Evolutionary conservation across 2,113 vertebrate species (phyloP), one percentile per base, ranked within the genome.

Genomic region (Suricata suricatta): DNA sequence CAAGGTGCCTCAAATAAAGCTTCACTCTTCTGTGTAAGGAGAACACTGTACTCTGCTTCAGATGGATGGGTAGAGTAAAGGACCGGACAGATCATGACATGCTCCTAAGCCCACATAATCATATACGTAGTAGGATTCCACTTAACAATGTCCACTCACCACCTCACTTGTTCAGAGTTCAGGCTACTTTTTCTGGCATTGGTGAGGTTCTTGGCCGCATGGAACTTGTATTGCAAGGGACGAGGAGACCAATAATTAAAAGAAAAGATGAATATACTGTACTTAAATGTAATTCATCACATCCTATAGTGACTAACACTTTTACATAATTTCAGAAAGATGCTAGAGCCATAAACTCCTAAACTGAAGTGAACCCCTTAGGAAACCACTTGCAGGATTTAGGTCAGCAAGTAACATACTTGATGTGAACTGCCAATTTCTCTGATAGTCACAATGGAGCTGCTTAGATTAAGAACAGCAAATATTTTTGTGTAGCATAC

Each of bases 221-320:
- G 38, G 52, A 94, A 88, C 35, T 79, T 87, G 38, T 33, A 93
- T 69, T 93, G 13, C 91, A 88, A 72, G 35, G 23, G 21, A 86
- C 72, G 60, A 80, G 7, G 25, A 76, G 33, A 89, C 6, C 29
- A 69, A 69, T 47, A 64, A 87, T 74, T 81, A 72, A 89, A 81
- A 47, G 25, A 92, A 38, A 33, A 97, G 92, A 92, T 35, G 8
- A 94, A 54, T 4, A 64, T 52, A 52, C 14, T 79, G 1, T 66
- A 41, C 64, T 95, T 69, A 95, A 86, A 57, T 83, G 27, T 72
- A 93, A 96, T 41, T 85, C 81, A 47, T 90, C 23, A 72, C 33
- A 6, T 88, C 35, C 77, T 21, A 15, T 82, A 92, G 33, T n/a
- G 31, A 86, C 71, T 25, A 35, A 31, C 54, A 21, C 21, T 41